Evolutionary conservation across 2,888 invertebrate species (phyloP).

Genomic region (Chloromyia formosa): DNA sequence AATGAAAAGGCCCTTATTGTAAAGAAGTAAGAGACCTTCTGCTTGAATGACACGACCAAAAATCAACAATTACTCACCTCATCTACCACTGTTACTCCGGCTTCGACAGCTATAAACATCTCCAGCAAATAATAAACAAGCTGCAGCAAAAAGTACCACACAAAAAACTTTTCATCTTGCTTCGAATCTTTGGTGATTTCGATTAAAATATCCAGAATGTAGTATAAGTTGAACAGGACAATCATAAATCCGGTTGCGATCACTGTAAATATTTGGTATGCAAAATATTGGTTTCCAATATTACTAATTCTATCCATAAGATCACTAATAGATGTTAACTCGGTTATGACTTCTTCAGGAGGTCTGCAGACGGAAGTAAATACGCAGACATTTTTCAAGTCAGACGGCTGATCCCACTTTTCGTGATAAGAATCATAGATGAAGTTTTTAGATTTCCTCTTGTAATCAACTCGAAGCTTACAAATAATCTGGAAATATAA

Average conservation of each 20-base stretch:
- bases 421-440: background rate
- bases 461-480: background rate
- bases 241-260: background rate
- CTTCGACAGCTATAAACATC: background rate
- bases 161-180: background rate
- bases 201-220: background rate
- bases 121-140: background rate
- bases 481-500: background rate
- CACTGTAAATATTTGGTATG: slow-evolving; percentile 8
- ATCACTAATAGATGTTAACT: slow-evolving; percentile 2
- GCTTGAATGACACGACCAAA: too few species aligned
- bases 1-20: too few species aligned
- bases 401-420: background rate
- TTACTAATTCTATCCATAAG: background rate
- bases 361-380: background rate
- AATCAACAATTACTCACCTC: too few species aligned
- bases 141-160: background rate
- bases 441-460: background rate
- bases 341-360: background rate
- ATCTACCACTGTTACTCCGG: background rate
- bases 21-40: too few species aligned
- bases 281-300: slow-evolving; percentile 6
- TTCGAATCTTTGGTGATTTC: background rate
- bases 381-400: background rate
- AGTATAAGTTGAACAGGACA: slow-evolving; percentile 18